Base-by-base conservation (phyloP, 2,113 vertebrate species). In the Cyanocitta stelleri region DNA sequence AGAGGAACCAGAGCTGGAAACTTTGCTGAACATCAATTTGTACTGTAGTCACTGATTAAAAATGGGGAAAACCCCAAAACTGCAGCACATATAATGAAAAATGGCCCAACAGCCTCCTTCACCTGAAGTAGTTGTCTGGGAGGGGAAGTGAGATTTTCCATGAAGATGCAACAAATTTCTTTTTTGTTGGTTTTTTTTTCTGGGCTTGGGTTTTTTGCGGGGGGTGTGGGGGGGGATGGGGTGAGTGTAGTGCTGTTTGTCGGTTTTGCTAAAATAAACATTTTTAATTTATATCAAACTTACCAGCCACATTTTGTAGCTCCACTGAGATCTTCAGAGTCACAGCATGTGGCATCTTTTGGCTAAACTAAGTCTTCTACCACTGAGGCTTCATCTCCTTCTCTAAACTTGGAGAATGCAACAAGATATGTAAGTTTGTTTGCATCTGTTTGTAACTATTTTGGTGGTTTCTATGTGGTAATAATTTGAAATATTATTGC, bases 391-490 rank as follows among this genome's bases (percentile, higher is more conserved):
- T 95, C 17, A n/a, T 35, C 22, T 83, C 58, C 81, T 91, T 85
- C 89, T 81, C 56, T 76, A 80, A 95, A 95, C 23, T 32, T 94
- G 39, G 46, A 90, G 67, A 91, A 94, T 46, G 54, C 33, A 79
- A 89, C 24, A 89, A 61, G 41, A 74, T 81, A 32, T 33, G 54
- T 74, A 82, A 55, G 64, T 69, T 92, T 56, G 18, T 87, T 95
- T 91, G 33, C 93, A 37, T 89, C 54, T 88, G 39, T 89, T 82
- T 92, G 32, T 85, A 93, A 91, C 68, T 96, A 66, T 94, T 96
- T 95, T 93, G 87, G 94, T 92, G 89, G 87, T 95, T 91, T 96
- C 85, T 85, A 76, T 91, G 87, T 85, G 63, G 85, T 66, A 91
- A 90, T 90, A 94, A 93, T 87, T 89, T 91, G 79, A 94, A 95